Evolutionary conservation across 35 echinoderm and acorn worm genomes (phyloP), one percentile per base, ranked within the genome.

Genomic region (Stichopus chloronotus): DNA sequence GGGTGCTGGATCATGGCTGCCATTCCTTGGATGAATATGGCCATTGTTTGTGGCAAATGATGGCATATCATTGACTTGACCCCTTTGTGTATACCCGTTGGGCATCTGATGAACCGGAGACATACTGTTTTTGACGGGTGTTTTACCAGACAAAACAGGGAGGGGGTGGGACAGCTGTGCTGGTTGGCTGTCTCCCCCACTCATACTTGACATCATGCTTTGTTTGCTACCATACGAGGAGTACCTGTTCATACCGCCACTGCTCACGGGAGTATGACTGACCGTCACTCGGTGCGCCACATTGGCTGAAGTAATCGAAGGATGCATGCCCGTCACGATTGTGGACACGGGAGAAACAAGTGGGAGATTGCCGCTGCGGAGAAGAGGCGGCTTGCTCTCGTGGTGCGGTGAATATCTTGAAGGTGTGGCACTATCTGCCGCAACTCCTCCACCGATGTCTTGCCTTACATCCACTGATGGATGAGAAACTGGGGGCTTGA

Each of bases 161-260:
- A 89, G 14, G 14, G 59, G 63, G 58, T 88, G 86, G 7, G 61
- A 54, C 9, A 54, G 59, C n/a, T 88, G 82, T 85, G 20, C 56
- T 20, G 82, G 17, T 56, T 89, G 87, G 52, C 6, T 8, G 57
- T 63, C 87, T 72, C 87, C 87, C 5, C 87, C 87, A 30, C 8
- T 24, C 60, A 61, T 25, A 58, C 82, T 53, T 57, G 82, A 58
- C 87, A 89, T 89, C 87, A 89, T 89, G 60, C 59, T 71, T 54
- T 89, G 58, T 63, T 25, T 89, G 60, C 19, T 72, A 23, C 57
- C 59, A 9, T 71, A 89, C 43, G 87, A 10, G 25, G 87, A 52
- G 24, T 89, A 89, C 9, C 59, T 23, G 60, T 89, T 89, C 57
- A 89, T 63, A 71, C 57, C 59, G 65, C 65, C 19, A 63, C 14